Evolutionary conservation across 2,113 vertebrate species (phyloP), one percentile per base, ranked within the genome.

Genomic region (Columba livia): DNA sequence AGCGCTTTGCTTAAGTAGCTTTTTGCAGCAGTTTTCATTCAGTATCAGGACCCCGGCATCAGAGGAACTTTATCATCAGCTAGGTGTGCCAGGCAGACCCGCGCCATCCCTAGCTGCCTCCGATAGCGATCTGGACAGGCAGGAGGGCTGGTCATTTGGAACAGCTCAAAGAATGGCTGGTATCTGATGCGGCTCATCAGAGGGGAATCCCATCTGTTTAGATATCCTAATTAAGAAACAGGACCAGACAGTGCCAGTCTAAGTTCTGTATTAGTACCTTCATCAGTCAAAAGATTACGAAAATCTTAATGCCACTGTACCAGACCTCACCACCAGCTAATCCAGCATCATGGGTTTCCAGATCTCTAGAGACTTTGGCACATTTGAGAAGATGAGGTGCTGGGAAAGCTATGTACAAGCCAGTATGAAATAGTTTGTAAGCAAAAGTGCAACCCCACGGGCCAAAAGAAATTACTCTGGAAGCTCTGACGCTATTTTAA

Each of bases 131-230:
- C 77, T 82, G 44, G 69, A 85, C 74, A 80, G 82, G 88, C 57
- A 0, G 0, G 7, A 84, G 84, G 73, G 40, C 57, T 94, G 79
- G 92, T 48, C 78, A 34, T 57, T 90, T 91, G 88, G 92, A 96
- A 87, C 44, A 58, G 57, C 61, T 81, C 15, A 0, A 23, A 89
- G 34, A 21, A 54, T 50, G 5, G 1, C 83, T 79, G 69, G 3
- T 93, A 96, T 95, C 94, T 97, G 95, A 95, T 94, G 82, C 91
- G 92, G 94, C 77, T 95, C 90, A 72, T 42, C 67, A 32, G 65
- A 90, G 84, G 94, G 93, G 80, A 97, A 96, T 90, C 94, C 95
- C 93, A 34, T 50, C 53, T 3, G 0, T 87, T 96, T 34, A 89
- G 86, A 62, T 1, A 2, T 40, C 61, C 40, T 75, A 69, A 79